Conservation (phyloP, 2,797 vertebrate species). For the Gallinago nigripennis region DNA sequence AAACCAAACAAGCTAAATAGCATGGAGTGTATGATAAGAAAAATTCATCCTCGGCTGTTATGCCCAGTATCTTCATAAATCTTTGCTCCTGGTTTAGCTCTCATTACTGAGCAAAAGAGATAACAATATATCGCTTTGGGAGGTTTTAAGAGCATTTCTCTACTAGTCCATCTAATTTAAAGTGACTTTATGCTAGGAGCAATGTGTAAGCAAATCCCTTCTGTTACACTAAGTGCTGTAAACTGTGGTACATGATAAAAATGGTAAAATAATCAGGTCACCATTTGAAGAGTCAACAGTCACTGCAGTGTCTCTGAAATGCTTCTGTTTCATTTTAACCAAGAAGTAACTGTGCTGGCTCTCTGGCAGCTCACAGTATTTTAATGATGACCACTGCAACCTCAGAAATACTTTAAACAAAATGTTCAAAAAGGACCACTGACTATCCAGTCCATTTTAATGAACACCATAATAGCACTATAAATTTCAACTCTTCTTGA, state of each 20-base stretch:
- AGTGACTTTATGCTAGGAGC: background rate
- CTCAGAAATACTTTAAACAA: background rate
- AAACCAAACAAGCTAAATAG: background rate
- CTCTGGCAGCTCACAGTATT: background rate
- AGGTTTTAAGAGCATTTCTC: constrained; percentile 18
- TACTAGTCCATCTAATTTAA: background rate
- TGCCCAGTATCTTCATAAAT: constrained; percentile 15
- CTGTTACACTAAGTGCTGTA: background rate
- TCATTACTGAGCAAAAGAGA: constrained; percentile 6
- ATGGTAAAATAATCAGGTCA: background rate
- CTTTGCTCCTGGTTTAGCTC: background rate
- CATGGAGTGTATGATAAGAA: background rate
- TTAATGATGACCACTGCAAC: background rate
- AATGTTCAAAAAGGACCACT: background rate
- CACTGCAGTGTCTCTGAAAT: background rate
- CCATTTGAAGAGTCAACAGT: background rate
- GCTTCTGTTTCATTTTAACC: background rate
- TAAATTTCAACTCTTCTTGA: background rate
- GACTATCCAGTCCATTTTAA: background rate
- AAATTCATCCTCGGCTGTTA: background rate
- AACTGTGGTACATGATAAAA: background rate
- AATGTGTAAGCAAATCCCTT: constrained; percentile 14
- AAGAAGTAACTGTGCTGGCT: background rate
- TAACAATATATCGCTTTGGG: background rate
- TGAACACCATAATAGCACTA: background rate